A percentile compares a stretch with the other conserved stretches of the same genome.
These are phyloP conservation scores for Parazoanthus atlanticus DNA, from an alignment of 92 coral and sea anemone genomes.

Conservation along the genomic window DNA sequence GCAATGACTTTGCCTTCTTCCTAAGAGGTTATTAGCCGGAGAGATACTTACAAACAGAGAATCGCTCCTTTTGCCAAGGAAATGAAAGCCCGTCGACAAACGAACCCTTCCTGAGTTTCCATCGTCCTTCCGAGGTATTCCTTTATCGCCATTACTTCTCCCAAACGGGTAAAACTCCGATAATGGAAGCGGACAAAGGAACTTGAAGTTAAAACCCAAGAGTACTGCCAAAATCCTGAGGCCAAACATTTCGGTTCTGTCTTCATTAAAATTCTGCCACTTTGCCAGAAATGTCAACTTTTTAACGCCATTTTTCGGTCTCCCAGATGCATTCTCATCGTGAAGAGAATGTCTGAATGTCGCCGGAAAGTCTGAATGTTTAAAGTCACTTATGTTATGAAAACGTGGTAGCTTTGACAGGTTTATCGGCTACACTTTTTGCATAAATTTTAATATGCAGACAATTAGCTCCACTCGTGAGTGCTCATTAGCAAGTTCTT, in stretches of 20 bases:
- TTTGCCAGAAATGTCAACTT: not conserved
- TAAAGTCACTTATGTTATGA: constrained; percentile 7
- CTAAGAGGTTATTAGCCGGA: not conserved
- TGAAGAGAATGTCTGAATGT: not conserved
- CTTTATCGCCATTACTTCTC: not conserved
- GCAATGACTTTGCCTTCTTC: not conserved
- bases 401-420: not conserved
- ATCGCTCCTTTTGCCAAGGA: constrained; percentile 25
- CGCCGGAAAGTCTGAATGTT: not conserved
- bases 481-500: not conserved
- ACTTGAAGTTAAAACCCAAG: not conserved
- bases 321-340: not conserved
- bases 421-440: not conserved
- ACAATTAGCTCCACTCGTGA: not conserved
- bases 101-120: constrained; percentile 25
- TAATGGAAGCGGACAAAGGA: not conserved
- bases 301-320: not conserved
- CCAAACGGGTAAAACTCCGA: constrained; percentile 41
- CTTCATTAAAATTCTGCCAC: not conserved
- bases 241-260: not conserved
- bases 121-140: constrained; percentile 12
- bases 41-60: constrained; percentile 37
- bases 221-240: not conserved
- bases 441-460: constrained; percentile 4
- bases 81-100: constrained; percentile 17